Conservation (phyloP, 35 echinoderm and acorn worm species). For the Lytechinus pictus region DNA sequence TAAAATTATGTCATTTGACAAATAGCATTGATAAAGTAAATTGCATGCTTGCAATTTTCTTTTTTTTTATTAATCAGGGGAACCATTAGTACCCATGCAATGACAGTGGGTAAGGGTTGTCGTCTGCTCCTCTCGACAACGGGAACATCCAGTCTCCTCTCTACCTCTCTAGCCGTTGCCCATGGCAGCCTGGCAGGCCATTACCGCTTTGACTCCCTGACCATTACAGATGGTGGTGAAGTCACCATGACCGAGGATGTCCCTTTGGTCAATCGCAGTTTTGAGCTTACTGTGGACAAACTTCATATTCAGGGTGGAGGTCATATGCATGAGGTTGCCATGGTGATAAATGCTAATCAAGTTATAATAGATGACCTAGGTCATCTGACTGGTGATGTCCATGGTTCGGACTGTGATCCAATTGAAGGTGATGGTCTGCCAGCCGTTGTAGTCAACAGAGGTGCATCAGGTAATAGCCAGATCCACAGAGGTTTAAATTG, state of each 20-base stretch:
- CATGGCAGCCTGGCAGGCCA: constrained; percentile 60
- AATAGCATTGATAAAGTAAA: background rate
- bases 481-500: too few relatives aligned
- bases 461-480: constrained; percentile 64
- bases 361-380: constrained; percentile 83
- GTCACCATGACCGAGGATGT: constrained; percentile 67
- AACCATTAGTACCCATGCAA: constrained; percentile 70
- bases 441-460: constrained; percentile 43
- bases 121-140: constrained; percentile 75
- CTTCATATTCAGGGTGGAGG: constrained; percentile 79
- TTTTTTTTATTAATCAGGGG: constrained; percentile 54
- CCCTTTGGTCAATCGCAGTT: constrained; percentile 58
- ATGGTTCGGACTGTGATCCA: constrained; percentile 60
- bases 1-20: too few relatives aligned
- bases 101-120: constrained; percentile 78
- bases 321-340: constrained; percentile 63
- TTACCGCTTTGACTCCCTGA: constrained; percentile 81
- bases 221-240: constrained; percentile 69
- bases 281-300: constrained; percentile 67
- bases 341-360: constrained; percentile 69
- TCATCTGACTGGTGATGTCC: constrained; percentile 69
- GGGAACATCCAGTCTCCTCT: constrained; percentile 72
- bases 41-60: background rate
- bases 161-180: constrained; percentile 54
- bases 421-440: constrained; percentile 64